phyloP scores from a whole-genome alignment of 2,888 invertebrate species.

The Philonicus albiceps region DNA sequence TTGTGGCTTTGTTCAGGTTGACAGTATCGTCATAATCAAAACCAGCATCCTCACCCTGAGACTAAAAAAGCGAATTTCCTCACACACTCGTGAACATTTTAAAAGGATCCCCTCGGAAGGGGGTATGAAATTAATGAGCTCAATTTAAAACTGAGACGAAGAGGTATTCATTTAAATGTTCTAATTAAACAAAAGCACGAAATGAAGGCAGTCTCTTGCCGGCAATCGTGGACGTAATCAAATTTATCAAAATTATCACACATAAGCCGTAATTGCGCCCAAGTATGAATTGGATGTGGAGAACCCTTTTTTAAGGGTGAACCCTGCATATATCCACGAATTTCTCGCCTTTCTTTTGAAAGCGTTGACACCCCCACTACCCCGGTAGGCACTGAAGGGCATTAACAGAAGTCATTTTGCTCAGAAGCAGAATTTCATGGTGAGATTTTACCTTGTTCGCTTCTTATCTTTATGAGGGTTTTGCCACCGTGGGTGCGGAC shows the following conservation, averaged over 20 bases:
- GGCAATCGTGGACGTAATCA: constrained; percentile 40
- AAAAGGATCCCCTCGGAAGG: neutral
- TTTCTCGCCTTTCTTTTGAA: constrained; percentile 38
- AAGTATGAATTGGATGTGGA: constrained; percentile 44
- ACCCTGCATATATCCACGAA: neutral
- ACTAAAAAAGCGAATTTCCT: neutral
- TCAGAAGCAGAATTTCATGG: constrained; percentile 29
- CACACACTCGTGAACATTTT: neutral
- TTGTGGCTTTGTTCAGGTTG: neutral
- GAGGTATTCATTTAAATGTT: neutral
- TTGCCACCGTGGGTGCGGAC: neutral
- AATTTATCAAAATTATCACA: constrained; percentile 49
- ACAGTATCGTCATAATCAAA: neutral
- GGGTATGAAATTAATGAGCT: constrained; percentile 8
- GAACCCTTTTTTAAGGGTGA: constrained; percentile 43
- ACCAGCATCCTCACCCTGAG: neutral
- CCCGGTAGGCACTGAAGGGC: neutral
- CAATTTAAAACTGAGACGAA: neutral
- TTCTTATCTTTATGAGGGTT: constrained; percentile 46
- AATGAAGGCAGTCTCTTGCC: neutral
- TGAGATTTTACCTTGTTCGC: constrained; percentile 43
- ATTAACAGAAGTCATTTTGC: constrained; percentile 35
- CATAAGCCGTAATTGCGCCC: constrained; percentile 46
- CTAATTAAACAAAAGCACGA: constrained; percentile 23
- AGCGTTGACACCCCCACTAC: neutral